Conservation (phyloP, 2,888 invertebrate species). For the Miltochrista miniata region DNA sequence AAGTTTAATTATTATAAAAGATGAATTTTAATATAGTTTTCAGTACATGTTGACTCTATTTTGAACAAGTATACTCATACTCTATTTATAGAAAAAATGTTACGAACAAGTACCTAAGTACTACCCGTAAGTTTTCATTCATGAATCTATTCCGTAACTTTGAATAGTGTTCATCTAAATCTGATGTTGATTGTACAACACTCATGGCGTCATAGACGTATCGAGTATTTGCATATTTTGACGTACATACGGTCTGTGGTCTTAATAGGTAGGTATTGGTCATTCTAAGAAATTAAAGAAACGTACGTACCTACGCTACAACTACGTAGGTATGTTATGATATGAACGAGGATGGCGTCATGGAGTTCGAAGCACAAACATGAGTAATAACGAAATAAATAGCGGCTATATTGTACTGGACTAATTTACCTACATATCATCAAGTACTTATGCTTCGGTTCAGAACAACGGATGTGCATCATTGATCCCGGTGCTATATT, state of each 20-base stretch:
- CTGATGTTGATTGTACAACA: no score
- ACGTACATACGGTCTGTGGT: constrained; percentile 39
- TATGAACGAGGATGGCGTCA: constrained; percentile 34
- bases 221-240: constrained; percentile 27
- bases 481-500: constrained; percentile 67
- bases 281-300: constrained; percentile 38
- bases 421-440: constrained; percentile 39
- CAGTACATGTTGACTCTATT: no score
- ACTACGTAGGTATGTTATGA: constrained; percentile 5
- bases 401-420: constrained; percentile 53
- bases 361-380: constrained; percentile 23
- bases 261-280: no score
- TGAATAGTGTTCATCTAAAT: no score
- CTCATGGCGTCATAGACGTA: constrained; percentile 24
- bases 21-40: no score
- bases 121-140: no score
- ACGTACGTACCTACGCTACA: no score
- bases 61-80: no score
- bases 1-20: no score
- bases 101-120: no score
- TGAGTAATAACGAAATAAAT: constrained; percentile 45
- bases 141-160: no score
- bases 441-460: constrained; percentile 44
- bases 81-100: no score
- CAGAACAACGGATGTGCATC: constrained; percentile 67